phyloP scores from a whole-genome alignment of 2,797 vertebrate genomes.

The Sebastes trivittatus region DNA sequence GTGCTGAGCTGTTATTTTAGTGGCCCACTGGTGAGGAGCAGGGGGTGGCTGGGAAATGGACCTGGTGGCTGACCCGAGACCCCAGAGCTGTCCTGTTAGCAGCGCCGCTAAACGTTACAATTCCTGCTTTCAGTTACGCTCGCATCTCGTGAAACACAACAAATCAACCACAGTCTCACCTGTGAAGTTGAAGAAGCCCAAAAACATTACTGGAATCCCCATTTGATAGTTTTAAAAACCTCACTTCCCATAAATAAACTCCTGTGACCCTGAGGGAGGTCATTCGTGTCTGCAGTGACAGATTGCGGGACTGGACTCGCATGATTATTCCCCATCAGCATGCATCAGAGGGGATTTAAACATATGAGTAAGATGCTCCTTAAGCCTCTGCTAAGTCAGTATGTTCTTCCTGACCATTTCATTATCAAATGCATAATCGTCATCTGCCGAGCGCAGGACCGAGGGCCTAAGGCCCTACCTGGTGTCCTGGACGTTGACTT shows the following conservation, averaged over 20 bases:
- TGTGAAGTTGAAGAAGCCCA: background rate
- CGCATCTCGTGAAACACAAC: background rate
- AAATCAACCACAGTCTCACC: background rate
- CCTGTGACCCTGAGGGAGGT: constrained; percentile 75
- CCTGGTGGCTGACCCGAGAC: constrained; percentile 82
- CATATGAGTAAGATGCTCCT: constrained; percentile 74
- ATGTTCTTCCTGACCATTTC: constrained; percentile 80
- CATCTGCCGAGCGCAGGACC: constrained; percentile 68
- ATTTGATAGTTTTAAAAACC: constrained; percentile 29
- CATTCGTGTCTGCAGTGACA: constrained; percentile 66
- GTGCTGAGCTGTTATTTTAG: constrained; percentile 86
- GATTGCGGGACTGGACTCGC: constrained; percentile 74
- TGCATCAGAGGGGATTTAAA: constrained; percentile 79
- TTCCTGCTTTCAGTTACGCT: background rate
- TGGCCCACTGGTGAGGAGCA: constrained; percentile 77
- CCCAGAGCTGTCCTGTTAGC: constrained; percentile 81
- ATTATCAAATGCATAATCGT: constrained; percentile 82
- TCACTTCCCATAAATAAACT: constrained; percentile 57
- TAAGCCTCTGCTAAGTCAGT: constrained; percentile 82
- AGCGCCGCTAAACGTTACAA: constrained; percentile 23
- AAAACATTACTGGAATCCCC: constrained; percentile 1
- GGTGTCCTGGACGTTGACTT: constrained; percentile 75
- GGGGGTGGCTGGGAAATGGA: constrained; percentile 85
- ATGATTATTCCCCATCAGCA: constrained; percentile 80
- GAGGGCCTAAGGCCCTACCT: constrained; percentile 78